These are phyloP conservation scores for Amphiprion ocellaris DNA, from an alignment of 2,113 vertebrate genomes.

Conservation along the genomic window DNA sequence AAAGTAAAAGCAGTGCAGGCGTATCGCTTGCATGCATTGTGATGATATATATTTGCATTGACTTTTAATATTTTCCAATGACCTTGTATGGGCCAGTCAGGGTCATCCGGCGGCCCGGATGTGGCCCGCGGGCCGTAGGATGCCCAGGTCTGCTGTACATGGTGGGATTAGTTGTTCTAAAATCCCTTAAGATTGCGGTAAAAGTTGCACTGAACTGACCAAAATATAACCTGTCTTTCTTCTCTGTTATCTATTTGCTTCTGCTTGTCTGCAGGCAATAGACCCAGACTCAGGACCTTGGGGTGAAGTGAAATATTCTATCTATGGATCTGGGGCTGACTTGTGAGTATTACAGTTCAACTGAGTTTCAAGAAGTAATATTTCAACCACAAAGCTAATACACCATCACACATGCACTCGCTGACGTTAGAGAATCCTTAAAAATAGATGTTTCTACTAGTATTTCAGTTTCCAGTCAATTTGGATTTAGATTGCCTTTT, in stretches of 20 bases:
- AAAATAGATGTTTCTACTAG: not conserved
- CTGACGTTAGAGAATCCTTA: not conserved
- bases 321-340: conserved; percentile 93
- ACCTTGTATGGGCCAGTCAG: no score
- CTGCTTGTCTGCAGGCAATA: conserved; percentile 85
- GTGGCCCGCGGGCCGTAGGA: no score
- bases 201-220: not conserved
- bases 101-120: no score
- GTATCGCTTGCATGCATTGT: no score
- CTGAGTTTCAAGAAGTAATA: not conserved
- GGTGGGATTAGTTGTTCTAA: not conserved
- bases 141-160: no score
- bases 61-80: no score
- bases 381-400: not conserved
- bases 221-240: not conserved
- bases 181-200: not conserved
- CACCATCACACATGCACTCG: not conserved
- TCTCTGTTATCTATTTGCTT: conserved; percentile 13
- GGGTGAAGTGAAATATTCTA: conserved; percentile 96
- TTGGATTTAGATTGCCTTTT: not conserved
- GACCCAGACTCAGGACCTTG: conserved; percentile 96
- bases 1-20: no score
- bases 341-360: conserved; percentile 87
- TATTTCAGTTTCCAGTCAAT: not conserved
- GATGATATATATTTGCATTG: no score